Evolutionary conservation across 2,797 vertebrate genomes (phyloP).

Genomic region (Dendrocincla fuliginosa): DNA sequence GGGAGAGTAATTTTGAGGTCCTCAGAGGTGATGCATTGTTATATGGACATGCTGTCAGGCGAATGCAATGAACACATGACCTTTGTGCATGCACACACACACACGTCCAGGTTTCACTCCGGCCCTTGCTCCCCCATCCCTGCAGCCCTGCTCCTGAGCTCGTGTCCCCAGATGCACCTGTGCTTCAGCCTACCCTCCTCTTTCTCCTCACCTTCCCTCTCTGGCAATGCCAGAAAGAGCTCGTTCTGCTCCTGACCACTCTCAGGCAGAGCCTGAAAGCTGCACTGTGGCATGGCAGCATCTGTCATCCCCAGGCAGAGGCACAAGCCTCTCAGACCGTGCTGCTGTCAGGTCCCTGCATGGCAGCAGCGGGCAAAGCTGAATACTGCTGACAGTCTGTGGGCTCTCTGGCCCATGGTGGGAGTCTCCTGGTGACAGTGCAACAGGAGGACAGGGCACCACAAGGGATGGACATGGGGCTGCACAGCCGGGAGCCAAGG

Average conservation of each 20-base stretch:
- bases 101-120: not conserved
- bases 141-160: not conserved
- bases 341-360: not conserved
- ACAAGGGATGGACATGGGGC: accelerated
- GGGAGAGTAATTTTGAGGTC: not conserved
- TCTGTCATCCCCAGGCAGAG: not conserved
- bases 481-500: not conserved
- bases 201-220: not conserved
- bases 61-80: not conserved
- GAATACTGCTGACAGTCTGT: not conserved
- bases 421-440: not conserved
- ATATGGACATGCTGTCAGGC: accelerated
- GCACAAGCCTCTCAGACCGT: not conserved
- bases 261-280: not conserved
- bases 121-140: not conserved
- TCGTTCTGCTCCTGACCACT: accelerated
- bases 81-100: not conserved
- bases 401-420: accelerated
- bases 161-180: not conserved
- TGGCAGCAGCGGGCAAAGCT: not conserved
- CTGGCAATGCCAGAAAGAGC: not conserved
- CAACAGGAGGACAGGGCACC: not conserved
- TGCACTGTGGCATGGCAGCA: accelerated
- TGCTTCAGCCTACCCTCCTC: not conserved
- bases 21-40: not conserved